Evolutionary conservation across 2,888 invertebrate genomes (phyloP), one percentile per base, ranked within the genome.

Genomic region (Tiliacea aurago): DNA sequence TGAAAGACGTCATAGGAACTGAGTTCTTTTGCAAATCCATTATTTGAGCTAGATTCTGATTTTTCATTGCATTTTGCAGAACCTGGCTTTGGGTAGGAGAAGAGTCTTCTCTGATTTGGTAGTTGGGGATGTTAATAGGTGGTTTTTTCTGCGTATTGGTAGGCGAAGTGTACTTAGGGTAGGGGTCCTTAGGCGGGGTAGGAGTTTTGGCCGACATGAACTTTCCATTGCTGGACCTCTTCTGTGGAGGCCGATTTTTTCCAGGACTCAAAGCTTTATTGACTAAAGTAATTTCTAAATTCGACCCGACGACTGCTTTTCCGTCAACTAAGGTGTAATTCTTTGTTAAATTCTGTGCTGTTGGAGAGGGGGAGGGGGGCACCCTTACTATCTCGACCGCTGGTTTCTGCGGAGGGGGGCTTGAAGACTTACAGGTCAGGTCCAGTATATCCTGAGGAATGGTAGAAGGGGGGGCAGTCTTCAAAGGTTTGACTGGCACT

Each of bases 231-330:
- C 96, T 94, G 0, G 96, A 94, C 23, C 97, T 88, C 67, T 97
- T 97, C 56, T 97, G 97, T 0, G 95, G 93, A 0, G 91, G 87
- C 41, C 95, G 82, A 6, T 90, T 91, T 4, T 93, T 93, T 0
- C 87, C 83, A 0, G 92, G 93, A 6, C 91, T 93, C 61, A 90
- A 91, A 0, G 90, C 90, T 68, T 97, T 96, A 73, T 96, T 97
- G 0, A 98, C 98, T 78, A 98, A 90, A 0, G 98, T 98, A 43
- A 98, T 98, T 89, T 98, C 98, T 69, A 98, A 90, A 89, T 98
- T 98, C 0, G 97, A 97, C 0, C 97, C 97, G 49, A 97, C 95
- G 0, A 95, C 92, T 0, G 94, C 92, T 77, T 95, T 95, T 0
- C 95, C 95, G 45, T 96, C 95, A 0, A 95, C 79, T 0, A 95